Evolutionary conservation across 2,113 vertebrate genomes (phyloP).

Genomic region (Nannobrachium achirus): DNA sequence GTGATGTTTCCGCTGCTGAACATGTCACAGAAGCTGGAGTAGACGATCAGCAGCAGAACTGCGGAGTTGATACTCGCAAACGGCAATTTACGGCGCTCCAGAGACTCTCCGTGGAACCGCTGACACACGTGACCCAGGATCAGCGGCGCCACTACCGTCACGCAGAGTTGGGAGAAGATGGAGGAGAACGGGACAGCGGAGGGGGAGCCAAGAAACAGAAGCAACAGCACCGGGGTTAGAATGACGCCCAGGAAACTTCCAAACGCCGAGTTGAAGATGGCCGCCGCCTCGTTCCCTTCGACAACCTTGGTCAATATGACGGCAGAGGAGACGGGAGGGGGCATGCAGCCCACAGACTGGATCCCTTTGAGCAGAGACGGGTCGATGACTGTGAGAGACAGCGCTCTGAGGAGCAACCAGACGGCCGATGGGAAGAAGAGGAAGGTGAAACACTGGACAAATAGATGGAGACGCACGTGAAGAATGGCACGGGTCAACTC

Average conservation of each 20-base stretch:
- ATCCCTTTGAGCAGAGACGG: constrained; percentile 95
- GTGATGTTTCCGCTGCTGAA: constrained; percentile 92
- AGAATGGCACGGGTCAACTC: constrained; percentile 91
- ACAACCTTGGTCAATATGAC: constrained; percentile 98
- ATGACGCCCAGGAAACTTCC: constrained; percentile 98
- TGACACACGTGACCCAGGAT: constrained; percentile 94
- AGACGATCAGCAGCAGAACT: constrained; percentile 98
- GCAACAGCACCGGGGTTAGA: constrained; percentile 91
- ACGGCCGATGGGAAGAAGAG: constrained; percentile 91
- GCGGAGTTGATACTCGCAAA: constrained; percentile 91
- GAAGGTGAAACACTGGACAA: constrained; percentile 93
- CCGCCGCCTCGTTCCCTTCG: constrained; percentile 94
- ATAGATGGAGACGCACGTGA: constrained; percentile 90
- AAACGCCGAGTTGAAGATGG: constrained; percentile 97
- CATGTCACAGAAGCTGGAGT: constrained; percentile 97
- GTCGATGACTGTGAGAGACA: constrained; percentile 89
- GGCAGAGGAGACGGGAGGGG: constrained; percentile 96
- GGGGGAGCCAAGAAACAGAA: constrained; percentile 95
- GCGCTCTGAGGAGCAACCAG: constrained; percentile 90
- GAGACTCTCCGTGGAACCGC: constrained; percentile 89
- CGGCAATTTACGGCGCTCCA: constrained; percentile 90
- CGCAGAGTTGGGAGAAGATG: constrained; percentile 97
- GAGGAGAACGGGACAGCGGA: constrained; percentile 96
- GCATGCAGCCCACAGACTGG: constrained; percentile 99
- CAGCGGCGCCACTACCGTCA: constrained; percentile 97